Evolutionary conservation across 1,140 invertebrate genomes (phyloP).

Genomic region (Bursaphelenchus mucronatus): DNA sequence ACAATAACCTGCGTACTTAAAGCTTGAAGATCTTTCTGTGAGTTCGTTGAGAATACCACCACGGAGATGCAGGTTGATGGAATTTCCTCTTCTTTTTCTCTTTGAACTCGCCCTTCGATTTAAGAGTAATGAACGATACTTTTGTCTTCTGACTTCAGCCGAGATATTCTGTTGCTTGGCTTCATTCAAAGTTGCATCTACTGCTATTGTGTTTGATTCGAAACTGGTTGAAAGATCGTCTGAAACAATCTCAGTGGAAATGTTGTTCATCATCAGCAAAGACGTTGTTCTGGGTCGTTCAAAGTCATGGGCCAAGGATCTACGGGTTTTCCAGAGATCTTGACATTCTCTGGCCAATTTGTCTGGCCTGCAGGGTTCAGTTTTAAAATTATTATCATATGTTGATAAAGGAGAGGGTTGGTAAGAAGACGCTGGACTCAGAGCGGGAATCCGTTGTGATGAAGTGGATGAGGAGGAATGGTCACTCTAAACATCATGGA

Average conservation of each 20-base stretch:
- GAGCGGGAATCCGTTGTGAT: neutral
- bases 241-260: slow-evolving; percentile 5
- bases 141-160: slow-evolving; percentile 10
- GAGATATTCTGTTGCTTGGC: neutral
- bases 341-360: slow-evolving; percentile 13
- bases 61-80: no score
- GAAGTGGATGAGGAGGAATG: neutral
- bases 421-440: neutral
- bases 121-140: slow-evolving; percentile 7
- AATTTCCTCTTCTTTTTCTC: no score
- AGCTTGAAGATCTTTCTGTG: no score
- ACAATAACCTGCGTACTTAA: no score
- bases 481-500: neutral
- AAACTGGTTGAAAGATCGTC: slow-evolving; percentile 14
- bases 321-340: slow-evolving; percentile 4
- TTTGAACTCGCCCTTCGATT: no score
- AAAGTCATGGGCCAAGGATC: neutral
- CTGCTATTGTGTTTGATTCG: slow-evolving; percentile 12
- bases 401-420: slow-evolving; percentile 8
- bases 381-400: neutral
- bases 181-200: slow-evolving; percentile 1
- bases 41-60: no score
- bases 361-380: neutral
- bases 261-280: neutral
- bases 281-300: neutral